Conservation (phyloP, 2,113 vertebrate species). For the Cacatua alba region DNA sequence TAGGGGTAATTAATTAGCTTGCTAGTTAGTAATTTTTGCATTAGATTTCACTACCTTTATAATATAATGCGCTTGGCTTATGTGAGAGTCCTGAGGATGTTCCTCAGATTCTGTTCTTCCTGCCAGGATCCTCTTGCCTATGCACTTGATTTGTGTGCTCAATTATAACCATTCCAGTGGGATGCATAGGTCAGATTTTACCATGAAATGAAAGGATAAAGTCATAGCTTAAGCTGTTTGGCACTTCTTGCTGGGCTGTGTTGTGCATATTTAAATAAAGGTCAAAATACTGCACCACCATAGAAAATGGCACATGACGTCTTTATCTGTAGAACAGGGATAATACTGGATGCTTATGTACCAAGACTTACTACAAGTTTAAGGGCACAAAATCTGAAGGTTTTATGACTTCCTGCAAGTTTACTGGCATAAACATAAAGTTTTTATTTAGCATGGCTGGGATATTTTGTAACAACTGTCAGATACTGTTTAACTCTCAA, state of each 20-base stretch:
- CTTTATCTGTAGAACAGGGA: neutral
- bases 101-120: neutral
- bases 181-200: neutral
- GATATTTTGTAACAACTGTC: neutral
- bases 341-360: neutral
- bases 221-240: neutral
- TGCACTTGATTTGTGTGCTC: neutral
- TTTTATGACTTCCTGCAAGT: neutral
- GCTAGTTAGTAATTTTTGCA: neutral
- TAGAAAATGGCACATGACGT: neutral
- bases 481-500: neutral
- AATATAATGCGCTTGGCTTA: neutral
- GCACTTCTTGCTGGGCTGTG: neutral
- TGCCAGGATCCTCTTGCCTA: neutral
- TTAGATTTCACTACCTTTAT: neutral
- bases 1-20: neutral
- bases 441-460: neutral
- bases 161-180: neutral
- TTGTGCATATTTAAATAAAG: neutral
- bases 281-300: neutral
- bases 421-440: neutral
- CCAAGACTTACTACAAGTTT: neutral
- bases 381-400: neutral
- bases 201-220: neutral
- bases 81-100: neutral